Conservation (phyloP, 2,797 vertebrate genomes). For the Decapterus maruadsi region DNA sequence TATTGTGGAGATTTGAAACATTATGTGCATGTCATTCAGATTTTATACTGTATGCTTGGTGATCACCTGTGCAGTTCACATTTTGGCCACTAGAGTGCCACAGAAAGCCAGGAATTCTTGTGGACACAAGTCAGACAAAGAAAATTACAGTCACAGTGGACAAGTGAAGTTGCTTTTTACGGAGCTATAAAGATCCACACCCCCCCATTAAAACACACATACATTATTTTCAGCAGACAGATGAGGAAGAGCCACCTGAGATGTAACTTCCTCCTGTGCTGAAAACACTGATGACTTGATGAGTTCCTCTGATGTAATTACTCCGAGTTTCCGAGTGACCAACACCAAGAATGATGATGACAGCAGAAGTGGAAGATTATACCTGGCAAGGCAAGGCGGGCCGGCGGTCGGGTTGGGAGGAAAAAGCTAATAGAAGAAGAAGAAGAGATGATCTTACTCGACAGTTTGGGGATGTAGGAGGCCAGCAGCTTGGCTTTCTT, state of each 20-base stretch:
- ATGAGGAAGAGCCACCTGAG: not conserved
- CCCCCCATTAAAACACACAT: not conserved
- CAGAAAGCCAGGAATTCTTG: constrained; percentile 53
- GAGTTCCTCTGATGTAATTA: constrained; percentile 14
- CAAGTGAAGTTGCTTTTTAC: constrained; percentile 10
- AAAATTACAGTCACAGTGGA: constrained; percentile 10
- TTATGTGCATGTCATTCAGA: not conserved
- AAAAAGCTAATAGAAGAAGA: constrained; percentile 20
- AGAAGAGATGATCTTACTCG: constrained; percentile 86
- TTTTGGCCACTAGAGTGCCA: constrained; percentile 77
- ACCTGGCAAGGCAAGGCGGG: too few species aligned
- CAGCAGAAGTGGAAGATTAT: too few species aligned
- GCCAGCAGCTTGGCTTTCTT: constrained; percentile 95
- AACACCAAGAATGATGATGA: not conserved
- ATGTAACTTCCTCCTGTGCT: not conserved
- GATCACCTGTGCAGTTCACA: constrained; percentile 26
- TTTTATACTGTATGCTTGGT: not conserved
- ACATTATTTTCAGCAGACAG: not conserved
- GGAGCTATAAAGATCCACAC: not conserved
- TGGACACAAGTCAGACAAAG: constrained; percentile 44
- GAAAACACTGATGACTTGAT: not conserved
- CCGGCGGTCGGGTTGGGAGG: not conserved
- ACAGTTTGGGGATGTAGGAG: constrained; percentile 90
- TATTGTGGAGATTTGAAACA: not conserved
- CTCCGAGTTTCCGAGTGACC: constrained; percentile 4